These are phyloP conservation scores for Aphelinus certus DNA, from an alignment of 1,140 invertebrate genomes.

Conservation along the genomic window DNA sequence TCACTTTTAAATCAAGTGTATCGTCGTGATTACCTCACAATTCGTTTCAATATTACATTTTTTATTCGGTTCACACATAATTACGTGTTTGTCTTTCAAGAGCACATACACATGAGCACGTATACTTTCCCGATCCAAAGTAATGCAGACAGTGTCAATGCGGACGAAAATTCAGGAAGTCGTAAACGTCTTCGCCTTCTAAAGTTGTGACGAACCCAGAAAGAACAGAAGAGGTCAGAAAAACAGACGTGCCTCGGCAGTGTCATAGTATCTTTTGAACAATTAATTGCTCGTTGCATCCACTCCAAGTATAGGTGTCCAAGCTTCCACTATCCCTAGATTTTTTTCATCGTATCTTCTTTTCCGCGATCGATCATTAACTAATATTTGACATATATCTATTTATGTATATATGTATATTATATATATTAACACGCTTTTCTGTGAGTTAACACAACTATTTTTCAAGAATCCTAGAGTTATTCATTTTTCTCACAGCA, in stretches of 20 bases:
- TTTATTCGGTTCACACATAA: slow-evolving; percentile 48
- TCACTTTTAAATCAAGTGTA: neutral
- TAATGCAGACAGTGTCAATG: neutral
- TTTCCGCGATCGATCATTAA: slow-evolving; percentile 12
- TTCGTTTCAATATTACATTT: slow-evolving; percentile 51
- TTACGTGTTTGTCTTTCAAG: slow-evolving; percentile 55
- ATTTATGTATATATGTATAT: slow-evolving; percentile 6
- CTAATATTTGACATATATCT: slow-evolving; percentile 28
- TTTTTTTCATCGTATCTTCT: slow-evolving; percentile 25
- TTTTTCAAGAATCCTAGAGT: neutral
- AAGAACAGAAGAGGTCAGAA: slow-evolving; percentile 16
- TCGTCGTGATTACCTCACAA: slow-evolving; percentile 6
- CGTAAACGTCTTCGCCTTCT: slow-evolving; percentile 8
- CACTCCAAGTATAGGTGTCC: neutral
- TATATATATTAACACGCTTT: slow-evolving; percentile 41
- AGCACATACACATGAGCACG: slow-evolving; percentile 40
- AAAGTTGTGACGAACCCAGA: neutral
- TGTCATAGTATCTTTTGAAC: slow-evolving; percentile 9
- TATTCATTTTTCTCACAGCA: slow-evolving; percentile 12
- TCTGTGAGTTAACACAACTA: neutral
- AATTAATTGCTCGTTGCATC: slow-evolving; percentile 10
- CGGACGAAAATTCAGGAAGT: neutral
- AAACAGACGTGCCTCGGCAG: slow-evolving; percentile 19
- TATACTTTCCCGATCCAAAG: neutral
- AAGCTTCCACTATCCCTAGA: slow-evolving; percentile 35